These are phyloP conservation scores for Vollenhovia emeryi DNA, from an alignment of 1,140 invertebrate species.

Conservation along the genomic window DNA sequence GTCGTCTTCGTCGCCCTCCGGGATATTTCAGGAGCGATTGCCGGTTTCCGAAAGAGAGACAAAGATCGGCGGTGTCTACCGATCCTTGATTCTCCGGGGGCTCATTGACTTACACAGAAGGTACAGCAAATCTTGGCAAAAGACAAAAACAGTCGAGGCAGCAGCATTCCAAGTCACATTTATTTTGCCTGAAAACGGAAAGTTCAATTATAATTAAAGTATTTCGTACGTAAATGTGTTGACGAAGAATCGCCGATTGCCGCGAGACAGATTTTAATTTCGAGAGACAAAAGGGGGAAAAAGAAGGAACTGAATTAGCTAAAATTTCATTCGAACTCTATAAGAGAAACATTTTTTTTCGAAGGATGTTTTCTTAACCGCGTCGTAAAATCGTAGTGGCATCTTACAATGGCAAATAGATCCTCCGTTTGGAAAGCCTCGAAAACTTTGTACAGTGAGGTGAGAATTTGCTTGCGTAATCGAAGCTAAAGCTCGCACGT, in stretches of 20 bases:
- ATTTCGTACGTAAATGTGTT: background rate
- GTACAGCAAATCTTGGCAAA: background rate
- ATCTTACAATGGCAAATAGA: background rate
- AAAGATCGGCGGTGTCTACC: background rate
- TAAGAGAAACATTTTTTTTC: background rate
- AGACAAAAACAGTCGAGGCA: background rate
- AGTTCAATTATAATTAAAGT: background rate
- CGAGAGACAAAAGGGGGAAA: background rate
- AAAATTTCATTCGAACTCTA: background rate
- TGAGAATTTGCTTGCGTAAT: background rate
- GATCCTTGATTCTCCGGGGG: background rate
- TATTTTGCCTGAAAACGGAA: slow-evolving; percentile 3
- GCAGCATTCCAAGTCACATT: background rate
- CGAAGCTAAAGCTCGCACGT: background rate
- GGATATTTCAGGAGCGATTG: slow-evolving; percentile 40
- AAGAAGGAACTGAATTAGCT: background rate
- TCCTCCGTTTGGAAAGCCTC: background rate
- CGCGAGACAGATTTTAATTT: background rate
- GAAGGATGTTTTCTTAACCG: background rate
- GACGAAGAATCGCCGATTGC: background rate
- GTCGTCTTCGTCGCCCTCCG: background rate
- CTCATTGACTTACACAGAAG: slow-evolving; percentile 1
- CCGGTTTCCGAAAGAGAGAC: background rate
- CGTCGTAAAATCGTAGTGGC: background rate
- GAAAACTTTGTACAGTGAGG: background rate